Base-by-base conservation (phyloP, 23 tunicate genomes). In the Ascidia mentula region DNA sequence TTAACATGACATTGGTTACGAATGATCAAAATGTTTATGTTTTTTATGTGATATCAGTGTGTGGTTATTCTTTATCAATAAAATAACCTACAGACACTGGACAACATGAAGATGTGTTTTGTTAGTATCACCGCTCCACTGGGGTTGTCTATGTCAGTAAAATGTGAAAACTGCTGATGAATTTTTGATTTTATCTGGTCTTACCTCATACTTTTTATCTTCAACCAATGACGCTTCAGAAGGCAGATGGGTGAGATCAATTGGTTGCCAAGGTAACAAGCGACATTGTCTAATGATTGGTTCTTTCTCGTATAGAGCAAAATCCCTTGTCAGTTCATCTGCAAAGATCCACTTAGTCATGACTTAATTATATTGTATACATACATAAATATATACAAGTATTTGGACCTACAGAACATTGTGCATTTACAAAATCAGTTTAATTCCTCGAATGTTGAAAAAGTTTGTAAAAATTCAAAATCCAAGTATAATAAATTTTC, bases 321-420 rank as follows among this genome's bases (percentile, higher is more conserved):
- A 91, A 82, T 91, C 97, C 13, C 92, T 59, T 4, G 89, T 80
- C 28, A 87, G 28, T 53, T 87, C 88, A 53, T 86, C 97, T 79
- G 74, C 13, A 45, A 59, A 20, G 12, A n/a, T n/a, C n/a, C n/a
- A n/a, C n/a, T n/a, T n/a, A n/a, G n/a, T n/a, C n/a, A n/a, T n/a
- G n/a, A n/a, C n/a, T n/a, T n/a, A n/a, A n/a, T 45, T 45, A 15
- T 17, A 45, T 15, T 45, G 18, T 45, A 15, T 45, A 45, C 18
- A 45, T 45, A 15, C 17, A 45, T 15, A 45, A 45, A 45, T 15
- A 45, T 45, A 18, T 45, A 17, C 60, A 45, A 45, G 18, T 45
- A 45, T 45, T 17, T 45, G 18, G 17, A 45, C 18, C 18, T 45
- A 17, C 60, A 45, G 18, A 45, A 45, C 18, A 18, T 15, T 17